Percentiles rank a stretch among this genome's conserved stretches.
phyloP scores from a whole-genome alignment of 2,797 vertebrate genomes.

The Pangasius sanitwongsei region DNA sequence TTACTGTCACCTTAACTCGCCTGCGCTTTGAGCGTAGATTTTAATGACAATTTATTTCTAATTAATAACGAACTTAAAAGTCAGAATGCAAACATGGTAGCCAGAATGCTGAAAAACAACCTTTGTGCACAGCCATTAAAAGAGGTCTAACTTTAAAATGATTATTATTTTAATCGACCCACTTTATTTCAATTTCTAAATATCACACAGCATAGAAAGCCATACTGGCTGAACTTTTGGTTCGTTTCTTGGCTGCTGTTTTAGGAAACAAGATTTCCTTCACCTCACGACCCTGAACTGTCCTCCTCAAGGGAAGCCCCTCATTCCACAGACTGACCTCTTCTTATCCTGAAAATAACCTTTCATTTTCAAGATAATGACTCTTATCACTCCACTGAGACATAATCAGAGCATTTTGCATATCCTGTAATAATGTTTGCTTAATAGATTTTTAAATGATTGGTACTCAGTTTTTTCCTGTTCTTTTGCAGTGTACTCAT shows the following conservation, averaged over 20 bases:
- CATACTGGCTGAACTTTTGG: conserved; percentile 13
- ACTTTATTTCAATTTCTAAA: conserved; percentile 36
- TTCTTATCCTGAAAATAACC: conserved; percentile 18
- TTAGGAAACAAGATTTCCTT: conserved; percentile 5
- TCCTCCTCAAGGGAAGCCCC: not conserved
- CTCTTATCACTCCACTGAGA: not conserved
- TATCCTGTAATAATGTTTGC: conserved; percentile 17
- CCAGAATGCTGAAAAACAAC: not conserved
- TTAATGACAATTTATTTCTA: not conserved
- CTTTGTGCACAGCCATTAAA: not conserved
- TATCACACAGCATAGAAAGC: conserved; percentile 18
- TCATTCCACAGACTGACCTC: conserved; percentile 5
- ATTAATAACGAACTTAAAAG: not conserved
- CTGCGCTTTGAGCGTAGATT: not conserved
- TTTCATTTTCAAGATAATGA: conserved; percentile 1
- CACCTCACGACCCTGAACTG: not conserved
- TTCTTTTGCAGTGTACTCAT: not conserved
- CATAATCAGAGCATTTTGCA: not conserved
- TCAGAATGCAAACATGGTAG: not conserved
- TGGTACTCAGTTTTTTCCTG: not conserved
- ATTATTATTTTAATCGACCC: not conserved
- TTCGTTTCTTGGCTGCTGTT: conserved; percentile 19
- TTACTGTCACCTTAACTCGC: not conserved
- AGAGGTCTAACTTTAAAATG: not conserved
- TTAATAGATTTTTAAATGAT: not conserved